Conservation (phyloP, 2,113 vertebrate genomes). For the Eulemur rufifrons region DNA sequence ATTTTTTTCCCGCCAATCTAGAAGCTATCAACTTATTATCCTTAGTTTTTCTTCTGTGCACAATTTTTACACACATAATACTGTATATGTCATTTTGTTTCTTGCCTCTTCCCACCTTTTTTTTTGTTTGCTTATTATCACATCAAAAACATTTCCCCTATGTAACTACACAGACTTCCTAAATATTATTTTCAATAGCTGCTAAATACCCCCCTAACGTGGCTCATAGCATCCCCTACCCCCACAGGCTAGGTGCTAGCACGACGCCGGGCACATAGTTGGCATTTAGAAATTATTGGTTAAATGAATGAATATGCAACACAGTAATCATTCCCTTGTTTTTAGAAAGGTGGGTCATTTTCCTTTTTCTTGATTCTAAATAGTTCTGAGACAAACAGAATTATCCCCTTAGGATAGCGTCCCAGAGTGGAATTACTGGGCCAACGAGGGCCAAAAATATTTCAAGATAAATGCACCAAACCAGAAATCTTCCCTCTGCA, state of each 20-base stretch:
- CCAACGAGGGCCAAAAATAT: conserved; percentile 70
- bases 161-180: neutral
- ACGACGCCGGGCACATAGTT: neutral
- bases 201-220: neutral
- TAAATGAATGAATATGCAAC: conserved; percentile 31
- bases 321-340: conserved; percentile 20
- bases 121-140: neutral
- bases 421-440: neutral
- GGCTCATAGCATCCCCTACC: neutral
- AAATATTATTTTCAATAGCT: conserved; percentile 1
- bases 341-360: neutral
- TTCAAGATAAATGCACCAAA: conserved; percentile 68
- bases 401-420: neutral
- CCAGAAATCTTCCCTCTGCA: conserved; percentile 61
- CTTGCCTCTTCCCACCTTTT: neutral
- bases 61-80: neutral
- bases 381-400: conserved; percentile 18
- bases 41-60: neutral
- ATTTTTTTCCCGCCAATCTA: neutral
- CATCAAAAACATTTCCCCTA: neutral
- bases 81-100: neutral
- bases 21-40: neutral
- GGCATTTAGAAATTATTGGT: conserved; percentile 36
- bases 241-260: neutral
- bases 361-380: conserved; percentile 53